Evolutionary conservation across 2,113 vertebrate species (phyloP).

Genomic region (Rhadina sibilatrix): DNA sequence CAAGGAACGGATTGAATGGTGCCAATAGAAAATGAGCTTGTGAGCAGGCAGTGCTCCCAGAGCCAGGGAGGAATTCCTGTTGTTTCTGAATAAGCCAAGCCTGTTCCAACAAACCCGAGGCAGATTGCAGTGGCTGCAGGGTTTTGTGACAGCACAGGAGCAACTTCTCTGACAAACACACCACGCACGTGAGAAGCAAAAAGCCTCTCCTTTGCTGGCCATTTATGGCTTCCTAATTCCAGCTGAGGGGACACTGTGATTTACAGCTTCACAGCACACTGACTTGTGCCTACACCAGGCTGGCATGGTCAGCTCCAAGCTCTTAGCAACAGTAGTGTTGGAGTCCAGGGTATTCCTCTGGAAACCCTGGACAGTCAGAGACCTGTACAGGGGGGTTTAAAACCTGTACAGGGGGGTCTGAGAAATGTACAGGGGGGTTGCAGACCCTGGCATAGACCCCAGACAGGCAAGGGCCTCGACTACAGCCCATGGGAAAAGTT

Average conservation of each 20-base stretch:
- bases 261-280: background rate
- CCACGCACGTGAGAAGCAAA: background rate
- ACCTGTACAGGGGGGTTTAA: no score
- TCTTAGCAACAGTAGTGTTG: background rate
- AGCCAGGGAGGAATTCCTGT: background rate
- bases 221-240: background rate
- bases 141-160: background rate
- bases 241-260: background rate
- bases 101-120: background rate
- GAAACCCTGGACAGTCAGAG: no score
- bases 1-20: background rate
- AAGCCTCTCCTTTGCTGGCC: background rate
- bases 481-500: no score
- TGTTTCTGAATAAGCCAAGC: background rate
- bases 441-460: no score
- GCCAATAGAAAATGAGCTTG: background rate
- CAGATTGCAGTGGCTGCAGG: background rate
- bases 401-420: no score
- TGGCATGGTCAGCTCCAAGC: background rate
- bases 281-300: background rate
- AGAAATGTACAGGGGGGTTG: no score
- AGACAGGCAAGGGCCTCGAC: no score
- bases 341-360: no score
- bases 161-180: background rate
- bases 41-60: background rate